Evolutionary conservation across 2,888 invertebrate species (phyloP), one percentile per base, ranked within the genome.

Genomic region (Scelioninae gen. 2): DNA sequence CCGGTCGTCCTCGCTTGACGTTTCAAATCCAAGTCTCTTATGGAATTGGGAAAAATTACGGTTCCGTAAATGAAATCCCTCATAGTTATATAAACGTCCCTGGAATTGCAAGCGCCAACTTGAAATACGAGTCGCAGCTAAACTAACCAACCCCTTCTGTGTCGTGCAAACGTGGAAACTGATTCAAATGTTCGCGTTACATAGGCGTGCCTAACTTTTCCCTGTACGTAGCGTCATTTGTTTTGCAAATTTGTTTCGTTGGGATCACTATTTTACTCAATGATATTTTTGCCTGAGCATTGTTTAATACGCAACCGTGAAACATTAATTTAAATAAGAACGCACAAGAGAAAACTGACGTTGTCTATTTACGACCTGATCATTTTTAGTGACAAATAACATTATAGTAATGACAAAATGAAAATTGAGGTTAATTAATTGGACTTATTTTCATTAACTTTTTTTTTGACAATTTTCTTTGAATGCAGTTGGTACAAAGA

Each of bases 1-100:
- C 73, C 45, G 31, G 45, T 22, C 58, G 39, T 73, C 67, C 45
- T 73, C 28, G 15, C 50, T 25, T 28, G 73, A 52, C 46, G 50
- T 61, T 53, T 58, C 53, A 50, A 61, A 68, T 73, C 61, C 61
- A 39, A 16, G 39, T 69, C 61, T 63, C 73, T 75, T 71, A 76
- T 77, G 76, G 73, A 79, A 77, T 77, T 76, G 63, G 64, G 74
- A 76, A 76, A 77, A 80, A 77, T 80, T 80, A 80, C 76, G 80
- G 73, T 72, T 65, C 73, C 75, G 65, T 78, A 74, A 78, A 80
- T 80, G 77, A 80, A 80, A 80, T 79, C 76, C 73, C n/a, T n/a
- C 39, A 70, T 33, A 25, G 69, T 50, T 61, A 43, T 43, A 43
- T 25, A 50, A 48, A 70, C 57, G 63, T 61, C 31, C 53, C 46